Evolutionary conservation across 2,113 vertebrate genomes (phyloP).

Genomic region (Phaetusa simplex): DNA sequence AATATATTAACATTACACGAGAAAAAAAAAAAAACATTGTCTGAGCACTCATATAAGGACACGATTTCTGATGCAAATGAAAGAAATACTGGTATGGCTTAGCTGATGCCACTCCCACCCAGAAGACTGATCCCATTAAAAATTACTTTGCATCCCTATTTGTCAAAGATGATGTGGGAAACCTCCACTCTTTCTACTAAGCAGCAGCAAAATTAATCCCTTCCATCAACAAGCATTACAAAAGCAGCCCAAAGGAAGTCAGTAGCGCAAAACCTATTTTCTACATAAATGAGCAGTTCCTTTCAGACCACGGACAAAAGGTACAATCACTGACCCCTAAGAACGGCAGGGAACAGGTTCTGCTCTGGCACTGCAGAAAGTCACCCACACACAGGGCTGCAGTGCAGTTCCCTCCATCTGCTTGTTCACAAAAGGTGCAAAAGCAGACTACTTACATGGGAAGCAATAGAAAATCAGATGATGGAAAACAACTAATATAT

Average conservation of each 20-base stretch:
- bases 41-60: neutral
- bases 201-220: neutral
- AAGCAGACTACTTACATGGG: neutral
- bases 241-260: neutral
- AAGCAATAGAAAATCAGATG: neutral
- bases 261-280: neutral
- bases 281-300: neutral
- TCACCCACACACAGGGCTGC: neutral
- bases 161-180: neutral
- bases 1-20: neutral
- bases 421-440: fast-evolving
- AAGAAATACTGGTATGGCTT: neutral
- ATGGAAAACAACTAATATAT: neutral
- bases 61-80: neutral
- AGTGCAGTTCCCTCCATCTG: neutral
- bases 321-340: neutral
- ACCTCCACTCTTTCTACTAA: neutral
- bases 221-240: neutral
- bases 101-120: neutral
- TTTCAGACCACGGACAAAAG: neutral
- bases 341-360: neutral
- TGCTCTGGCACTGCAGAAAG: neutral
- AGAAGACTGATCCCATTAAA: neutral
- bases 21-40: fast-evolving
- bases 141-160: neutral